Conservation (phyloP, 1,140 invertebrate species). For the Euwallacea similis region DNA sequence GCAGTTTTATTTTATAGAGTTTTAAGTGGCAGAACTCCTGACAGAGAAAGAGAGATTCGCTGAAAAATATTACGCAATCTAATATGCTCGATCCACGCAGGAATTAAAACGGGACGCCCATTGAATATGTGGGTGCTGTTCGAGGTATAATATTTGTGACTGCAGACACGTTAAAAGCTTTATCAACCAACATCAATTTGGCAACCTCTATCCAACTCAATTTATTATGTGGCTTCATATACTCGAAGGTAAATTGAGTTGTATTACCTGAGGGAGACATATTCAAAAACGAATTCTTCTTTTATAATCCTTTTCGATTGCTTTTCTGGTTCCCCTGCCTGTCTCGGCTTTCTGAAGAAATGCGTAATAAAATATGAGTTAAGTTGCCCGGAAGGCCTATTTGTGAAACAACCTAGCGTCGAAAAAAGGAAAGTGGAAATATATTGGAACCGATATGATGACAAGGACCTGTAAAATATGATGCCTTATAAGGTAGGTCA, state of each 20-base stretch:
- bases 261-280: not conserved
- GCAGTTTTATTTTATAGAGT: too few relatives aligned
- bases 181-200: too few relatives aligned
- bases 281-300: constrained; percentile 8
- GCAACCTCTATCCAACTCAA: too few relatives aligned
- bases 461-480: constrained; percentile 2
- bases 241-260: not conserved
- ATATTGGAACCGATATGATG: not conserved
- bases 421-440: constrained; percentile 4
- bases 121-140: too few relatives aligned
- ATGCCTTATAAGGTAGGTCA: not conserved
- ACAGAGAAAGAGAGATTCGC: too few relatives aligned
- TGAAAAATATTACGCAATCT: too few relatives aligned
- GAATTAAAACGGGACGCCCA: too few relatives aligned
- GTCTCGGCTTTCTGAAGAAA: constrained; percentile 14
- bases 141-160: too few relatives aligned
- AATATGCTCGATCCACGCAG: too few relatives aligned
- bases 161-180: too few relatives aligned
- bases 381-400: constrained; percentile 13
- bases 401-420: constrained; percentile 7
- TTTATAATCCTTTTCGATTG: constrained; percentile 4
- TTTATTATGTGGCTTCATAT: not conserved
- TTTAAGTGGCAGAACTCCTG: too few relatives aligned
- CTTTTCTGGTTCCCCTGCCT: not conserved
- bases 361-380: constrained; percentile 20